Base-by-base conservation (phyloP, 37 sponge, comb jelly and placozoan genomes). In the Crambe crambe region DNA sequence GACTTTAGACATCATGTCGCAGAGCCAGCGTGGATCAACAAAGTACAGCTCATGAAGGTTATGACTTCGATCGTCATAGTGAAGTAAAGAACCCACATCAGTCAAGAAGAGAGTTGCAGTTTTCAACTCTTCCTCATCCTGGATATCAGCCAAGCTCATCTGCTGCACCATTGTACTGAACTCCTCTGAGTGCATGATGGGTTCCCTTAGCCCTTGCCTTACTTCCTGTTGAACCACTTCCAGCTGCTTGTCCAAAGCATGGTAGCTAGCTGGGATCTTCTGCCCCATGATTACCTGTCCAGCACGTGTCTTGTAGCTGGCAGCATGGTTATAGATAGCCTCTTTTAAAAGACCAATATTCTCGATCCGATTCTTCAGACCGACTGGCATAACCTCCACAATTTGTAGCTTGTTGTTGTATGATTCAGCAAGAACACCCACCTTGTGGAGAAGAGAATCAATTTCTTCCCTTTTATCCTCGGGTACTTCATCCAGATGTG, bases 11-110 rank as follows among this genome's bases (percentile, higher is more conserved):
- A 95, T 95, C 88, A 95, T 89, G 47, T 95, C 87, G 58, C 90
- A 92, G 25, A 95, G 87, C 96, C 96, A 95, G 43, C 87, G 87
- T 27, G 96, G 96, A 39, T 95, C 93, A 44, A 92, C 68, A 60
- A 95, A 95, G 73, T 89, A 89, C 44, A 95, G 85, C 73, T 95
- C 90, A 70, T 89, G 73, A 2, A 95, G 78, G 54, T 85, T 83
- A 80, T 87, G 86, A 39, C 83, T 87, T 5, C 93, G 66, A 69
- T 95, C 96, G 66, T 95, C 90, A 58, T 85, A 95, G 72, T 95
- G 93, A 27, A 95, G 96, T 39, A 95, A 72, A 8, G 93, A 83
- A 29, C 96, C 93, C 18, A 92, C 85, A 18, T 95, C 82, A 38
- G 86, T 89, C 59, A 92, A 79, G 77, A 95, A 95, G 32, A 86